Base-by-base conservation (phyloP, 1,140 invertebrate species). In the Diachasma alloeum region DNA sequence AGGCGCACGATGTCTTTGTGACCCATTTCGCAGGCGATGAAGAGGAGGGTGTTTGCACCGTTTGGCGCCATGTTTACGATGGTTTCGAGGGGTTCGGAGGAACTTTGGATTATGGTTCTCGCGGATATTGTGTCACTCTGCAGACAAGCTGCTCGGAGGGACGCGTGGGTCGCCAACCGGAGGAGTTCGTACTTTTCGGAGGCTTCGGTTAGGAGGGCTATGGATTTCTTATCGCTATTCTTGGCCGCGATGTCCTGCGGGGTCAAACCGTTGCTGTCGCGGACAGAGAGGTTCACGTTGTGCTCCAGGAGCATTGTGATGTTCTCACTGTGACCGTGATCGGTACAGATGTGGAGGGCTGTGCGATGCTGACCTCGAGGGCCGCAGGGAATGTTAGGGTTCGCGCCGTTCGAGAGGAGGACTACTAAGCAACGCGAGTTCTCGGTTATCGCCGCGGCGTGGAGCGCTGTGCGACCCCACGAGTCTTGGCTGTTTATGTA, bases 401-500 rank as follows among this genome's bases (percentile, higher is more conserved):
- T 92, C 0, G 94, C 94, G 74, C 96, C 96, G 56, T 93, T 91
- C 76, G 92, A 90, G 10, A 97, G 85, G 17, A 97, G 88, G 19
- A 96, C 93, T 39, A 91, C 86, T 0, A 97, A 90, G 83, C 96
- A 97, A 66, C 92, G 90, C n/a, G 95, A 94, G 81, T 94, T 93
- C 81, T 96, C 95, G 11, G 95, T 96, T n/a, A 96, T 94, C 0
- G 96, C 95, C 13, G 96, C 95, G 0, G 96, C 96, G 88, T 97
- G 96, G 1, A 97, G 89, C 0, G 95, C 93, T 11, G 95, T 96
- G 15, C 96, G 88, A 0, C 95, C 95, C 92, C 93, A 95, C 3
- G 92, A 92, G 86, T 97, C 96, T 73, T 92, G 91, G 67, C 92
- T 93, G 87, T 97, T 94, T 17, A 96, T 93, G 63, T 93, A 92